phyloP scores from a whole-genome alignment of 2,797 vertebrate genomes.

The Aphelocoma californica region DNA sequence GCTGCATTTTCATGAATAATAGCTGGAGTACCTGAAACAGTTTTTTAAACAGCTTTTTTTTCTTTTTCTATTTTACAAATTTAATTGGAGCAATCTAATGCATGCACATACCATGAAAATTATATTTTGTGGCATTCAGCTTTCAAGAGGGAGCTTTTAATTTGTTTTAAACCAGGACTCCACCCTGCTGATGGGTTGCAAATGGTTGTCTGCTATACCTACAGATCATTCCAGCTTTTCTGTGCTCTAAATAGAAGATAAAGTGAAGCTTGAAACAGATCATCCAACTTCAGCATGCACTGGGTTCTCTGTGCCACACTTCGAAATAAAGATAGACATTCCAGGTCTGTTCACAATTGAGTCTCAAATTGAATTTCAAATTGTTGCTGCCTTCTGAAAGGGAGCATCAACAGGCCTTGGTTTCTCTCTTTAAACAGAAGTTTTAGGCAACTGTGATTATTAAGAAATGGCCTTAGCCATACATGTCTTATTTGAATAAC shows the following conservation, averaged over 20 bases:
- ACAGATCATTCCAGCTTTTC: constrained; percentile 12
- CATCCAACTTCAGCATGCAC: neutral
- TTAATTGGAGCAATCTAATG: neutral
- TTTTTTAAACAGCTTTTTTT: neutral
- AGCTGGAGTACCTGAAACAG: neutral
- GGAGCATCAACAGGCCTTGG: neutral
- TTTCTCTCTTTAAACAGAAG: neutral
- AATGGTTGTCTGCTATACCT: neutral
- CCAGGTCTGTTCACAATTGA: neutral
- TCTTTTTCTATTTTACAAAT: neutral
- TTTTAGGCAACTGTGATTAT: neutral
- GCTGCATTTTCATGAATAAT: constrained; percentile 34
- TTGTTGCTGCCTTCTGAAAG: neutral
- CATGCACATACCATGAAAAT: neutral
- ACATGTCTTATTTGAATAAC: neutral
- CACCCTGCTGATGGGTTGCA: neutral
- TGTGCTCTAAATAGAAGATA: neutral
- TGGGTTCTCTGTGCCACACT: neutral
- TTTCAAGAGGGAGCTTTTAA: neutral
- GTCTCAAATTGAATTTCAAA: neutral
- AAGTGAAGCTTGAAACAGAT: neutral
- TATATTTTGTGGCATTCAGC: neutral
- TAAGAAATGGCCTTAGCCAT: neutral
- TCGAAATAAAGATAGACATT: neutral
- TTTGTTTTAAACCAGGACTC: neutral